Evolutionary conservation across 2,797 vertebrate genomes (phyloP).

Genomic region (Molossus alvarezi): DNA sequence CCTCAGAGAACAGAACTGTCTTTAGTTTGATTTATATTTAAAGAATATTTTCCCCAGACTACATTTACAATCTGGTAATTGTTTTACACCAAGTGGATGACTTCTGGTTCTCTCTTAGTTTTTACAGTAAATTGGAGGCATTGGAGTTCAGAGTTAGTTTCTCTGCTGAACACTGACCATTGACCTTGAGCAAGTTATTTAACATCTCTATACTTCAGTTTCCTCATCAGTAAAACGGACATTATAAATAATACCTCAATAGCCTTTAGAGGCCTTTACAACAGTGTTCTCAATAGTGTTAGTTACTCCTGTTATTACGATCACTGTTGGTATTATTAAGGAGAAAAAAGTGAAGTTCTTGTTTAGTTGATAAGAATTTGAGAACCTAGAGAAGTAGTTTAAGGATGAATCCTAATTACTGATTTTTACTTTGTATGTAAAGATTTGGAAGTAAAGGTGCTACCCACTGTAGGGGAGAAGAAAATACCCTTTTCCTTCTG

Average conservation of each 20-base stretch:
- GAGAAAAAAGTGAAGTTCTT: conserved; percentile 23
- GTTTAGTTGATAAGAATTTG: conserved; percentile 48
- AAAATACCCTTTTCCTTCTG: not conserved
- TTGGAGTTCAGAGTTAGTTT: conserved; percentile 39
- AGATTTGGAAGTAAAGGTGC: conserved; percentile 17
- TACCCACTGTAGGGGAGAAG: not conserved
- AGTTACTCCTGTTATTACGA: not conserved
- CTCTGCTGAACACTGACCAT: not conserved
- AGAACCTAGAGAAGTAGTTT: conserved; percentile 8
- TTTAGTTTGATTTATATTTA: not conserved
- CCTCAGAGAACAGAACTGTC: not conserved
- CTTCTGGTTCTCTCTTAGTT: conserved; percentile 28
- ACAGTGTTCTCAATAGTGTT: not conserved
- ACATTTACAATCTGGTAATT: not conserved
- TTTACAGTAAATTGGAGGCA: not conserved
- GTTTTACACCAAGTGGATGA: not conserved
- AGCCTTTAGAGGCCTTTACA: not conserved
- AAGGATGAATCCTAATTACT: conserved; percentile 8
- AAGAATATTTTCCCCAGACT: conserved; percentile 7
- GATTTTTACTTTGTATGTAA: conserved; percentile 41
- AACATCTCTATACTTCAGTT: not conserved
- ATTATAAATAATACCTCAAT: not conserved
- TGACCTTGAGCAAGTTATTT: not conserved
- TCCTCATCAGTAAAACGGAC: conserved; percentile 27
- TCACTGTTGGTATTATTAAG: conserved; percentile 46